These are phyloP conservation scores for Meteorus sp. DNA, from an alignment of 1,140 invertebrate species.

Conservation along the genomic window DNA sequence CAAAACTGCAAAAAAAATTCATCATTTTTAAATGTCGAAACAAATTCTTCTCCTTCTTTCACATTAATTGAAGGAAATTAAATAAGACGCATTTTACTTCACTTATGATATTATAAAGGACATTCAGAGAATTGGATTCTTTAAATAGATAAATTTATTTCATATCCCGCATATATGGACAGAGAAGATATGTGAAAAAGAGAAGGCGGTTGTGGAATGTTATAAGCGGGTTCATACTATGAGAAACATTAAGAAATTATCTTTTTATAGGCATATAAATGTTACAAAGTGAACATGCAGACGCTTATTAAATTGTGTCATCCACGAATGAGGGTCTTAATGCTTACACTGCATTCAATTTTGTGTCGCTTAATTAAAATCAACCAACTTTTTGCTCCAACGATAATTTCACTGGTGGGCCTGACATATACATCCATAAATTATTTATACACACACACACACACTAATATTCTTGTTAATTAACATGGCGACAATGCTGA, in stretches of 20 bases:
- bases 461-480: too few species aligned
- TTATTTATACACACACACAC: too few species aligned
- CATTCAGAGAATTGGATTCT: neutral
- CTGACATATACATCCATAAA: too few species aligned
- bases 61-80: neutral
- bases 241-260: too few species aligned
- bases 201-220: slow-evolving; percentile 33
- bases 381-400: too few species aligned
- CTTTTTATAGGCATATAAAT: too few species aligned
- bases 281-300: too few species aligned
- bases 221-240: too few species aligned
- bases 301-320: slow-evolving; percentile 44
- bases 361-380: slow-evolving; percentile 40
- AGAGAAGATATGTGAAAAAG: slow-evolving; percentile 17
- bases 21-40: too few species aligned
- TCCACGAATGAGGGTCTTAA: slow-evolving; percentile 40
- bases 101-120: slow-evolving; percentile 6
- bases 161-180: neutral
- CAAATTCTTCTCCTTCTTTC: neutral
- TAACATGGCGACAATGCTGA: too few species aligned
- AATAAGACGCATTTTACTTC: neutral
- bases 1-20: neutral
- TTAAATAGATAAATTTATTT: slow-evolving; percentile 2
- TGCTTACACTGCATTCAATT: slow-evolving; percentile 41
- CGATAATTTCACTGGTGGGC: too few species aligned